These are phyloP conservation scores for Tachuris rubrigastra DNA, from an alignment of 2,113 vertebrate genomes.

Conservation along the genomic window DNA sequence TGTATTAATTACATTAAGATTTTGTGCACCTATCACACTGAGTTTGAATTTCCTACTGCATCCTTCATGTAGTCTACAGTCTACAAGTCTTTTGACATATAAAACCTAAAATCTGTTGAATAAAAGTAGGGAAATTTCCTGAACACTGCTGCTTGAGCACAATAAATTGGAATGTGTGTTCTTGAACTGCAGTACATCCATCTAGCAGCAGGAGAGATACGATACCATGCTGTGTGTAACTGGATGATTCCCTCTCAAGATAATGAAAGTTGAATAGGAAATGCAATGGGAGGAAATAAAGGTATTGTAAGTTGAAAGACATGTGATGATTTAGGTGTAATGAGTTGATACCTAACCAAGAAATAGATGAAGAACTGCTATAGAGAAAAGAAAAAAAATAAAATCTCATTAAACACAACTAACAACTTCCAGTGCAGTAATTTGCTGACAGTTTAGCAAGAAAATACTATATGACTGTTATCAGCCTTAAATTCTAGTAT, in stretches of 20 bases:
- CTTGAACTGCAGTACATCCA: slow-evolving; percentile 58
- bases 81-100: neutral
- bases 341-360: slow-evolving; percentile 39
- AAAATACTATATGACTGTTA: neutral
- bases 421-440: neutral
- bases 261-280: slow-evolving; percentile 72
- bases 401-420: slow-evolving; percentile 15
- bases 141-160: slow-evolving; percentile 20
- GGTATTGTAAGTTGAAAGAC: slow-evolving; percentile 63
- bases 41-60: neutral
- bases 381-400: neutral
- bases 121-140: slow-evolving; percentile 28
- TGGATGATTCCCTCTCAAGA: slow-evolving; percentile 65
- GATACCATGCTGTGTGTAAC: slow-evolving; percentile 62
- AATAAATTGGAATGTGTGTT: slow-evolving; percentile 49
- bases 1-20: neutral
- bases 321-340: slow-evolving; percentile 60
- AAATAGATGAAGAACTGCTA: slow-evolving; percentile 1
- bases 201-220: slow-evolving; percentile 67
- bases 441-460: neutral
- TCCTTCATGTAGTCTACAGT: neutral
- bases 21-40: neutral
- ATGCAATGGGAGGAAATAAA: slow-evolving; percentile 31
- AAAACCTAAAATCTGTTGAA: neutral
- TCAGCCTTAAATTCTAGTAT: neutral